These are phyloP conservation scores for Minunthozetes semirufus DNA, from an alignment of 2,888 invertebrate genomes.

Conservation along the genomic window DNA sequence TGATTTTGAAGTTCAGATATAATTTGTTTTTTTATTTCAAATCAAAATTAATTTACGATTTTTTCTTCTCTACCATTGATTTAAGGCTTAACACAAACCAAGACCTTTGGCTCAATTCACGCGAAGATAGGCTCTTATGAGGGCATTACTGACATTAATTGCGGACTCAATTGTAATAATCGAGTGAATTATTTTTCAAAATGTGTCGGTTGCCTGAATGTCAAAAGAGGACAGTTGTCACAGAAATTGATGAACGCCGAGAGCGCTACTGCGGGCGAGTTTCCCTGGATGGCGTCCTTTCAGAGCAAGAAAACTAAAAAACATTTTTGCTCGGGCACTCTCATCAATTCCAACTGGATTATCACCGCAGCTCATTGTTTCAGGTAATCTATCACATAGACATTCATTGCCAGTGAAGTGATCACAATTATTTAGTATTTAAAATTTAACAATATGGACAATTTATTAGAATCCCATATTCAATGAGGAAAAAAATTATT, in stretches of 20 bases:
- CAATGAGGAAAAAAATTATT: no score
- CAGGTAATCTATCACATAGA: background rate
- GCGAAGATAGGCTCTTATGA: conserved; percentile 23
- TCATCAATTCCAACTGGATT: background rate
- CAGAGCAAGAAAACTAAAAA: background rate
- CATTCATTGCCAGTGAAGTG: background rate
- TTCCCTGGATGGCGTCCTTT: conserved; percentile 15
- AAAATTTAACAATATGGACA: no score
- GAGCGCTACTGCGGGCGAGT: background rate
- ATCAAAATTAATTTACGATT: background rate
- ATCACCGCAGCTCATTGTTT: conserved; percentile 19
- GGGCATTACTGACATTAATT: conserved; percentile 6
- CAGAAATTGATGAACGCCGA: conserved; percentile 10
- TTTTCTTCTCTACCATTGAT: background rate
- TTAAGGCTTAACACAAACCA: background rate
- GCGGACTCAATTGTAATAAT: conserved; percentile 5
- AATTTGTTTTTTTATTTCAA: background rate
- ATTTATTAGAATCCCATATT: no score
- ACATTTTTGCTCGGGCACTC: background rate
- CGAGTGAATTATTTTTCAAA: background rate
- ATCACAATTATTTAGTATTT: no score
- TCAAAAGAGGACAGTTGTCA: background rate
- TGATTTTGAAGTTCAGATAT: background rate
- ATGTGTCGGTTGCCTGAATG: background rate
- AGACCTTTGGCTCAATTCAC: background rate